Base-by-base conservation (phyloP, 1,140 invertebrate species). In the Drosophila ironensis region DNA sequence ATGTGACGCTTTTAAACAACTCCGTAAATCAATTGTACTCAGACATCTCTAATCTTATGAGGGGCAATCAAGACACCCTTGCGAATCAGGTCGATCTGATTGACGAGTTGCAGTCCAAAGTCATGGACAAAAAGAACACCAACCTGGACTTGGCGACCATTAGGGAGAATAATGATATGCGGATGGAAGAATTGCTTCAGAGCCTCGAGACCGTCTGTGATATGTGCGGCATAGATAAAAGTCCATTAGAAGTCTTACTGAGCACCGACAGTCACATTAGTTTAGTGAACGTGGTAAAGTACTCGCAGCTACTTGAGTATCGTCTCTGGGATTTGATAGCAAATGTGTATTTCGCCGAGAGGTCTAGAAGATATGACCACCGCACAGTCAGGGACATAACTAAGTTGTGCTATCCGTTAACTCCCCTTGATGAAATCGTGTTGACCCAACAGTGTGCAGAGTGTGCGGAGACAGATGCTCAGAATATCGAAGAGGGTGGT, bases 381-480 rank as follows among this genome's bases (percentile, higher is more conserved):
- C 35, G 57, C n/a, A n/a, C 73, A 11, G 72, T 87, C 24, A 71
- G 59, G 30, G 56, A 72, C 59, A 57, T 87, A 33, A 59, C 75
- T 9, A 72, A 72, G 67, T 41, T 71, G 16, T 61, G 74, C 5
- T 64, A 78, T 9, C n/a, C 53, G 11, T 63, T 61, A n/a, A 82
- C 73, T 14, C 41, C 52, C 59, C 56, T 82, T 24, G 50, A 78
- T 8, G 60, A 87, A 16, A 78, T 82, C 28, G 74, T 87, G 16
- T 50, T 75, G n/a, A 71, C 76, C 41, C 71, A 77, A 11, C 81
- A 87, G 38, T 87, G 81, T 47, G 63, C 81, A 2, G 81, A 87
- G n/a, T n/a, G n/a, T n/a, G n/a, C n/a, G n/a, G n/a, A n/a, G n/a
- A n/a, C n/a, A n/a, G n/a, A n/a, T n/a, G 41, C 82, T 77, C 69